Evolutionary conservation across 2,113 vertebrate species (phyloP).

Genomic region (Rhegmatorhina hoffmannsi): DNA sequence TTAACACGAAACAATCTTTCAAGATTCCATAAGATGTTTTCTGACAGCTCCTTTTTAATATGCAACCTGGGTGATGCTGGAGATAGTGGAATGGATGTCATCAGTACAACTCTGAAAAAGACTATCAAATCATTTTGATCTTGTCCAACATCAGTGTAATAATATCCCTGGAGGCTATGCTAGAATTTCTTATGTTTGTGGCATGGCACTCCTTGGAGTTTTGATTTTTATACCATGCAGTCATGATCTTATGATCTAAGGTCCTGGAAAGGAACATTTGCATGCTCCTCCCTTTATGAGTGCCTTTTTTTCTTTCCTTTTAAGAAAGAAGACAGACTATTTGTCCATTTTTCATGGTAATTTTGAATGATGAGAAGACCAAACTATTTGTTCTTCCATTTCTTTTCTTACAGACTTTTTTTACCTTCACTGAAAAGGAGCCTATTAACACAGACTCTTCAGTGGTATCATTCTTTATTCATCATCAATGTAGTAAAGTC

Average conservation of each 20-base stretch:
- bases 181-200: not conserved
- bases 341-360: not conserved
- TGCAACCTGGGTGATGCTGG: not conserved
- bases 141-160: not conserved
- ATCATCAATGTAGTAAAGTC: not conserved
- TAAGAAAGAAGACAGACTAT: not conserved
- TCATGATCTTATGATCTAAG: not conserved
- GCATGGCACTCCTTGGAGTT: not conserved
- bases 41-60: not conserved
- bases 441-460: not conserved
- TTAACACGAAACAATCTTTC: not conserved
- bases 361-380: not conserved
- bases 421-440: not conserved
- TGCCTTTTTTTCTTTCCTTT: not conserved
- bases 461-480: not conserved
- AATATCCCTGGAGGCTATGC: not conserved
- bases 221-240: constrained; percentile 2
- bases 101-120: not conserved
- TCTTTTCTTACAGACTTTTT: not conserved
- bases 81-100: not conserved
- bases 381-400: not conserved
- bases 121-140: not conserved
- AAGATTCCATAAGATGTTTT: not conserved
- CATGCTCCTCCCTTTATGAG: not conserved
- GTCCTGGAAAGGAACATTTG: not conserved